Conservation (phyloP, 2,797 vertebrate genomes). For the Morus bassanus region DNA sequence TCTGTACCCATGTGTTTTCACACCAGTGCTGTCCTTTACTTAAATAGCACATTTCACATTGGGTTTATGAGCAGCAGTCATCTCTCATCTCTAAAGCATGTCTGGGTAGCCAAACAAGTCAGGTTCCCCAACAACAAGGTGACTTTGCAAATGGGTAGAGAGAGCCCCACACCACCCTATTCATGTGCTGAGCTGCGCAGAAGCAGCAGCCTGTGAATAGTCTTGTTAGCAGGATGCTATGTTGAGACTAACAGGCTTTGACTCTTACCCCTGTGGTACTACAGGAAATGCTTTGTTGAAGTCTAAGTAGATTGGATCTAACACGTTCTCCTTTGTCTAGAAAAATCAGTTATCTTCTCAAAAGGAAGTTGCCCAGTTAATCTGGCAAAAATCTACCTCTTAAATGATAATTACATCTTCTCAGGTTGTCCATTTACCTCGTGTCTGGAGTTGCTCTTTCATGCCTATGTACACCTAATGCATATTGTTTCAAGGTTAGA, state of each 20-base stretch:
- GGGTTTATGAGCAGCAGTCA: neutral
- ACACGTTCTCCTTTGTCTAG: neutral
- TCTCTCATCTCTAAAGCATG: rapidly evolving
- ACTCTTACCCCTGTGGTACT: neutral
- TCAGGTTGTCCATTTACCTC: neutral
- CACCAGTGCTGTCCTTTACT: neutral
- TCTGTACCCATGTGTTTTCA: neutral
- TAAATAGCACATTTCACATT: rapidly evolving
- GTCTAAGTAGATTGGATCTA: neutral
- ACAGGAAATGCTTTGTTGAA: neutral
- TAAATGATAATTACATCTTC: neutral
- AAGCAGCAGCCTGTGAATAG: neutral
- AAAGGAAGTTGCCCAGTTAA: neutral
- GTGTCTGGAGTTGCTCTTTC: neutral
- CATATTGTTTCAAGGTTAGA: neutral
- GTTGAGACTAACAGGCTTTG: neutral
- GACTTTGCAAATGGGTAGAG: neutral
- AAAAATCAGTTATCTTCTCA: neutral
- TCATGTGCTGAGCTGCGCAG: rapidly evolving
- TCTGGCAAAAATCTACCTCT: neutral
- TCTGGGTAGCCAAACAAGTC: neutral
- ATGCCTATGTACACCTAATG: neutral
- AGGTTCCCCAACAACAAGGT: neutral
- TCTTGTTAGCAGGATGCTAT: neutral
- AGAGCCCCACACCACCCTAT: neutral